A percentile compares a stretch with the other conserved stretches of the same genome.
Evolutionary conservation across 2,888 invertebrate species (phyloP).

Genomic region (Athrips mouffetella): DNA sequence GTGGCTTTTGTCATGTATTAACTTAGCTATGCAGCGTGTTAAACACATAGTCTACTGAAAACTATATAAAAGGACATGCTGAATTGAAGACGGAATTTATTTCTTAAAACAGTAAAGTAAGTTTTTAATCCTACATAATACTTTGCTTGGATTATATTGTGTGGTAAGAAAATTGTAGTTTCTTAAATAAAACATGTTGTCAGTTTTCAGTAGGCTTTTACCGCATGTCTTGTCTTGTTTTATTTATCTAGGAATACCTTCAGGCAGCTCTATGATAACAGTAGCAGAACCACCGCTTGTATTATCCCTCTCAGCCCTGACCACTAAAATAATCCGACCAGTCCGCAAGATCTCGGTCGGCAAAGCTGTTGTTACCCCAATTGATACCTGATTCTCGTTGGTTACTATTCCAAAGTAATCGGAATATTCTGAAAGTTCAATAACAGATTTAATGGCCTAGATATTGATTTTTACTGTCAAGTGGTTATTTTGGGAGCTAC

Average conservation of each 20-base stretch:
- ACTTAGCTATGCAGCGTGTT: background rate
- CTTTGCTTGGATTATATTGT: too few relatives aligned
- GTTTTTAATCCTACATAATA: too few relatives aligned
- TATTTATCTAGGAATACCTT: too few relatives aligned
- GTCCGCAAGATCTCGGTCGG: constrained; percentile 33
- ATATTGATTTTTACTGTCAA: background rate
- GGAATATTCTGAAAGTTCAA: constrained; percentile 40
- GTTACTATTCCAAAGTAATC: constrained; percentile 36
- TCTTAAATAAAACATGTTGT: too few relatives aligned
- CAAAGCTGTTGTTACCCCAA: constrained; percentile 39
- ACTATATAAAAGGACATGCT: too few relatives aligned
- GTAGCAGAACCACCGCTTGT: constrained; percentile 57
- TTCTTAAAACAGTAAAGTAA: too few relatives aligned
- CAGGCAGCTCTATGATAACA: constrained; percentile 53
- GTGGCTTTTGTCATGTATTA: constrained; percentile 4
- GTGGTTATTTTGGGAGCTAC: too few relatives aligned
- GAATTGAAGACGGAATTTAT: too few relatives aligned
- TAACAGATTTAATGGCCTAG: constrained; percentile 5
- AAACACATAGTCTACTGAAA: too few relatives aligned
- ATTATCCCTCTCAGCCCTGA: constrained; percentile 50
- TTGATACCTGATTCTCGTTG: constrained; percentile 35
- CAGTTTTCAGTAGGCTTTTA: too few relatives aligned
- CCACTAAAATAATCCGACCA: constrained; percentile 44
- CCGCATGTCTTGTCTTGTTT: too few relatives aligned
- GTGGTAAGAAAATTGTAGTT: too few relatives aligned